Percentiles rank a stretch among this genome's conserved stretches.
Conservation (phyloP, 2,797 vertebrate species). For the Mormyrops boulengeri region DNA sequence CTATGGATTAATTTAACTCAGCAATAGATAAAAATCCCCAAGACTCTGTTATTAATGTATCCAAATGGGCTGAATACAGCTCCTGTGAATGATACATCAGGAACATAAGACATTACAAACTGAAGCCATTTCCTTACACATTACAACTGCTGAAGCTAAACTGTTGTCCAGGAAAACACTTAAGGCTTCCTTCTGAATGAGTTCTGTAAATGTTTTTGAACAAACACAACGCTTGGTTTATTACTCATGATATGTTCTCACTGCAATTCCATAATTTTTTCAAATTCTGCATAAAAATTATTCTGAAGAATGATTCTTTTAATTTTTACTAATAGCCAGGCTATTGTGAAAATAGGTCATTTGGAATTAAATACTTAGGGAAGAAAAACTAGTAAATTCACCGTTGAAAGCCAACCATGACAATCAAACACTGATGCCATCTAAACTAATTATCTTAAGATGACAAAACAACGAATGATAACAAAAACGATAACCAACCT, state of each 20-base stretch:
- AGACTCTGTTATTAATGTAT: not conserved
- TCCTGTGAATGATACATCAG: not conserved
- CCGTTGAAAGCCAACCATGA: slow-evolving; percentile 1
- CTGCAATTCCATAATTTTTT: not conserved
- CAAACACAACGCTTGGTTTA: not conserved
- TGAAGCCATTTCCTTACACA: not conserved
- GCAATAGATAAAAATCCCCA: not conserved
- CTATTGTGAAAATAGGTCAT: not conserved
- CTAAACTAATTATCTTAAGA: slow-evolving; percentile 36
- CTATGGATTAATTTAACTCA: not conserved
- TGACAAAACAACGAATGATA: slow-evolving; percentile 32
- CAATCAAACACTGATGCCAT: slow-evolving; percentile 23
- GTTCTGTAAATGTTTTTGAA: too few relatives aligned
- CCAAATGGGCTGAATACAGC: not conserved
- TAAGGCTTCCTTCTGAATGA: not conserved
- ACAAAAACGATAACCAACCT: slow-evolving; percentile 27
- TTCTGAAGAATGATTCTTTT: not conserved
- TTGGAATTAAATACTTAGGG: not conserved
- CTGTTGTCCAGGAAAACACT: not conserved
- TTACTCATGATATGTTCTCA: not conserved
- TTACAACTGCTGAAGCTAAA: not conserved
- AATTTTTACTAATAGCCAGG: not conserved
- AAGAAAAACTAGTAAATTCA: not conserved
- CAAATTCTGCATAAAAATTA: not conserved
- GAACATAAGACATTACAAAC: not conserved